Base-by-base conservation (phyloP, 53 echinoderm and acorn worm species). In the Temnopleurus reevesii region DNA sequence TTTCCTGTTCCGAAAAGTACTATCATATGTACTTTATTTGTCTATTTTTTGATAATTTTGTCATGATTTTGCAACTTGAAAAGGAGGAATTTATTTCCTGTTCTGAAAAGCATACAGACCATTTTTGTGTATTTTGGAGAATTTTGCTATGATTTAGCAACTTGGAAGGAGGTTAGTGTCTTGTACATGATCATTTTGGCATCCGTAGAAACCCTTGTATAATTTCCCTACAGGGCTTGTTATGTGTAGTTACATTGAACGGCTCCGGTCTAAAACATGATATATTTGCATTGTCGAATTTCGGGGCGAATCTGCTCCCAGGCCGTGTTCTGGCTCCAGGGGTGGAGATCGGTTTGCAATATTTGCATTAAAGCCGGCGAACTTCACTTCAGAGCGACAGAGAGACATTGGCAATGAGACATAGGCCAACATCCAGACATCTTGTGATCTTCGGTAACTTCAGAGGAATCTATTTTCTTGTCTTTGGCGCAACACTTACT, bases 341-440 rank as follows among this genome's bases (percentile, higher is more conserved):
- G 71, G 21, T 71, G 23, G 41, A 71, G 71, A 71, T 71, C 23
- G 19, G 71, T 41, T 71, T 71, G 71, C 71, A 41, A 41, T 43
- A 71, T 71, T 71, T 71, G 71, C n/a, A 6, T 4, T 71, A 7
- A 71, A 71, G 38, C 21, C 41, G 38, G 71, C 41, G 8, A 3
- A 27, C n/a, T 41, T n/a, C 21, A 7, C n/a, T 2, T 41, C 9
- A 17, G 17, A 71, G 41, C 6, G 43, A 41, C 23, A 7, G 19
- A 21, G 71, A n/a, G 65, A 65, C 19, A 25, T 71, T 3, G 71
- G 71, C 41, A 71, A 71, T 23, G 36, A 21, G 71, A 21, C 38
- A 38, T 43, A 1, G 60, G 5, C 15, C 60, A 60, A 60, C 60
- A 36, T 26, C 9, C 71, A 71, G 71, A 71, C 71, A 71, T 71